Conservation (phyloP, 1,140 invertebrate genomes). For the Paralvinella palmiformis region DNA sequence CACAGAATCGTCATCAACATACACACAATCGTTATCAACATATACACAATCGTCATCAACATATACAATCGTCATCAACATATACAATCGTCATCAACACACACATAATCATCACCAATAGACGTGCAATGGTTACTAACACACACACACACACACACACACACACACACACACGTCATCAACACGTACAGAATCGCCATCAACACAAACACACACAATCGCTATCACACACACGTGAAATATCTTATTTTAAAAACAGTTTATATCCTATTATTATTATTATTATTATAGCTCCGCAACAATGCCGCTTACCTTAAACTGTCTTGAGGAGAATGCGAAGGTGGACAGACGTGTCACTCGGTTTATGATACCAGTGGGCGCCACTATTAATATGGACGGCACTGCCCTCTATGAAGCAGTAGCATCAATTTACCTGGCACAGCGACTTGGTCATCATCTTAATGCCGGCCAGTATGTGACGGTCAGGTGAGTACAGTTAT, state of each 20-base stretch:
- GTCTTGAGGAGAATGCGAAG: slow-evolving; percentile 81
- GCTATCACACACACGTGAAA: not conserved
- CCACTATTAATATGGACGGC: slow-evolving; percentile 87
- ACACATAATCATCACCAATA: no score
- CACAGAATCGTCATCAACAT: no score
- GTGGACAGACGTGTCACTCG: slow-evolving; percentile 66
- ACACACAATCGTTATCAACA: no score
- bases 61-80: no score
- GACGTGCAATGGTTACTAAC: not conserved
- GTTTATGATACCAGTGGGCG: slow-evolving; percentile 56
- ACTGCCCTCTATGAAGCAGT: slow-evolving; percentile 93
- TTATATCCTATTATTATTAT: no score
- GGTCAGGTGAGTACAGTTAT: slow-evolving; percentile 71
- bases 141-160: not conserved
- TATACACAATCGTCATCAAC: no score
- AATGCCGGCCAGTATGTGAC: slow-evolving; percentile 77
- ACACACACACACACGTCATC: not conserved
- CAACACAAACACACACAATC: not conserved
- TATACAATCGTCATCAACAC: no score
- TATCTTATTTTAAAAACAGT: no score
- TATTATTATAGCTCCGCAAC: slow-evolving; percentile 47
- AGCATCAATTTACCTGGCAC: slow-evolving; percentile 90
- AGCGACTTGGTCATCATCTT: slow-evolving; percentile 70
- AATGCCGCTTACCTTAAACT: slow-evolving; percentile 67
- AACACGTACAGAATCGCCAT: not conserved